Percentiles rank a stretch among this genome's conserved stretches.
These are phyloP conservation scores for Peromyscus polionotus DNA, from an alignment of 2,113 vertebrate species.

Conservation along the genomic window DNA sequence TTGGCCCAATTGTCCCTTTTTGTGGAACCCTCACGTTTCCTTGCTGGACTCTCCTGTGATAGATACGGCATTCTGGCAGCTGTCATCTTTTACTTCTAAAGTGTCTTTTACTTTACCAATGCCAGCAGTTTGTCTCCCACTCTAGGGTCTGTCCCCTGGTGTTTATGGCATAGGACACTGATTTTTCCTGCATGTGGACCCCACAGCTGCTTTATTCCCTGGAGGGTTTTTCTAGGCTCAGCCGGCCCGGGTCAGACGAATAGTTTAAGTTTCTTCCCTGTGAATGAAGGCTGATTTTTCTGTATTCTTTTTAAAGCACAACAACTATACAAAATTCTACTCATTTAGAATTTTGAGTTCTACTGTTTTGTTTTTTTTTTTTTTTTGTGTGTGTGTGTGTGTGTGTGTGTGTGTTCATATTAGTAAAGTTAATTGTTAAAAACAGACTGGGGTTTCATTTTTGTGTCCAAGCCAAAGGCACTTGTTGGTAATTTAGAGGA, in stretches of 20 bases:
- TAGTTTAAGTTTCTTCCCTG: background rate
- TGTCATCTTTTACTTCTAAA: too few relatives aligned
- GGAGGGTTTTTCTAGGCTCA: background rate
- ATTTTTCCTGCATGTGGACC: background rate
- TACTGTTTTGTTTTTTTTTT: background rate
- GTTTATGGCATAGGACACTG: background rate
- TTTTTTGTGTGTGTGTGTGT: background rate
- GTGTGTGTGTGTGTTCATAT: background rate
- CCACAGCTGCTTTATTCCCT: background rate
- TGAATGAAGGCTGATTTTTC: slow-evolving; percentile 37
- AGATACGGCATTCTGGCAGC: background rate
- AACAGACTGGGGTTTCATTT: slow-evolving; percentile 1
- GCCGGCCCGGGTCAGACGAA: slow-evolving; percentile 1
- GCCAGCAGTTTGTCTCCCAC: background rate
- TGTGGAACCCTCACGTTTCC: background rate
- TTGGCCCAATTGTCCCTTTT: background rate
- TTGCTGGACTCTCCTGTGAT: background rate
- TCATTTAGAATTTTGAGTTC: background rate
- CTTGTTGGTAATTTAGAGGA: background rate
- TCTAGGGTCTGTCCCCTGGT: background rate
- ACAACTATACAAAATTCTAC: background rate
- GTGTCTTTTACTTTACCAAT: background rate
- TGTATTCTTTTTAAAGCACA: slow-evolving; percentile 42
- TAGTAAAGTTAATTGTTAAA: slow-evolving; percentile 39
- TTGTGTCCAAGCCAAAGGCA: background rate